Conservation (phyloP, 2,797 vertebrate genomes). For the Novumbra hubbsi region DNA sequence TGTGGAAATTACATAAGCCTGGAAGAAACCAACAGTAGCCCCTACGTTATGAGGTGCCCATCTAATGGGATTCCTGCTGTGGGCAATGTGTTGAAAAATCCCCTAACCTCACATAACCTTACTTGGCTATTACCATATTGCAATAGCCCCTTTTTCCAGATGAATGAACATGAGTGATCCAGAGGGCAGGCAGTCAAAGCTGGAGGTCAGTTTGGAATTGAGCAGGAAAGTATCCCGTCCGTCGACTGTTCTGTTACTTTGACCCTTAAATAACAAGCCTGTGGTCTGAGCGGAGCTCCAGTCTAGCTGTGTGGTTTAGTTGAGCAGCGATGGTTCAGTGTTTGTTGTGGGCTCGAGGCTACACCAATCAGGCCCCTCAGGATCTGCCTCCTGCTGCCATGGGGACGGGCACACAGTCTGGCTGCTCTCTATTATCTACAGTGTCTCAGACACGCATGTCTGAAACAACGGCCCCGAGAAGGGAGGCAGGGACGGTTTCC, state of each 20-base stretch:
- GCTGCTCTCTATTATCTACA: not conserved
- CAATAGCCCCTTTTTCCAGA: too few species aligned
- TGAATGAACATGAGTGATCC: too few species aligned
- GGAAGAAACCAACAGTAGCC: too few species aligned
- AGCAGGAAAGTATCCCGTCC: too few species aligned
- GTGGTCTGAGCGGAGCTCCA: not conserved
- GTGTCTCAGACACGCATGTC: not conserved
- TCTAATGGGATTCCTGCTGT: not conserved
- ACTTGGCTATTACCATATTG: too few species aligned
- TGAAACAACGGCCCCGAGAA: conserved; percentile 2
- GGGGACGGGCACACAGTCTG: not conserved
- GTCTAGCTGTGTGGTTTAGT: not conserved
- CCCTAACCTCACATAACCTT: not conserved
- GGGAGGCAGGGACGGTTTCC: not conserved
- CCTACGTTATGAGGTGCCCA: too few species aligned
- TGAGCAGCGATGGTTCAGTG: not conserved
- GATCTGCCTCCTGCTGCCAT: not conserved
- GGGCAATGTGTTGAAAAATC: not conserved
- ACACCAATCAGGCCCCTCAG: not conserved
- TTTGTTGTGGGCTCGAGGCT: not conserved
- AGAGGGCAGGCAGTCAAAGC: too few species aligned
- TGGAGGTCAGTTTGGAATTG: too few species aligned
- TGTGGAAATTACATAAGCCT: too few species aligned
- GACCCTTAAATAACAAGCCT: too few species aligned
- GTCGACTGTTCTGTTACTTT: too few species aligned